Evolutionary conservation across 2,797 vertebrate species (phyloP), one percentile per base, ranked within the genome.

Genomic region (Notolabrus celidotus): DNA sequence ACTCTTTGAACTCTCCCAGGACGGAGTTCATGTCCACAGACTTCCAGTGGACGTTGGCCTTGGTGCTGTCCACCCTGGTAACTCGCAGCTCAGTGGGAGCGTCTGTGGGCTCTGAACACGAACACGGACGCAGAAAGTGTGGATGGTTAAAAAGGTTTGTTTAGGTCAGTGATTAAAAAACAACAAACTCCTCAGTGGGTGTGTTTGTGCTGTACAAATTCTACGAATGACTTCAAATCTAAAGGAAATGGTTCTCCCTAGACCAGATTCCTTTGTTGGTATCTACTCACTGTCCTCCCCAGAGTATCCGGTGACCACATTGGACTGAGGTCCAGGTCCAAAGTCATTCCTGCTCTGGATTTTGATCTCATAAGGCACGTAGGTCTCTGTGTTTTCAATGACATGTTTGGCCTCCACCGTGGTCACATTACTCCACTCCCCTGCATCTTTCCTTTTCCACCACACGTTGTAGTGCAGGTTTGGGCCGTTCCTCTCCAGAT

Each of bases 261-360:
- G 34, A 36, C 0, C 1, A 11, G 36, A 11, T 3, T 36, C 36
- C 36, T 3, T 33, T 3, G 3, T 15, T 17, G 38, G 43, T 19
- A 36, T 56, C 3, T n/a, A 80, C 97, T 97, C 90, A 99, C 98
- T 94, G 88, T 99, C 97, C 89, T 99, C 98, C 65, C 98, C 98
- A 0, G 98, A 99, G 20, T 95, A 96, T 39, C 98, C 98, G 3
- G 93, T 93, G 77, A 96, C 65, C 1, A 94, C 79, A 23, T 95
- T 95, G 0, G 97, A 96, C 88, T 96, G 96, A 0, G 96, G 95
- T 2, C 96, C 96, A 5, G 69, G 57, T 51, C 98, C 98, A 15
- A 96, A 96, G 57, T 99, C 96, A 0, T 99, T 99, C 73, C 94
- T 88, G 0, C 97, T 96, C 92, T 97, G 96, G 79, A 99, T 94